phyloP scores from a whole-genome alignment of 2,888 invertebrate species.

The Embidobia sp. region DNA sequence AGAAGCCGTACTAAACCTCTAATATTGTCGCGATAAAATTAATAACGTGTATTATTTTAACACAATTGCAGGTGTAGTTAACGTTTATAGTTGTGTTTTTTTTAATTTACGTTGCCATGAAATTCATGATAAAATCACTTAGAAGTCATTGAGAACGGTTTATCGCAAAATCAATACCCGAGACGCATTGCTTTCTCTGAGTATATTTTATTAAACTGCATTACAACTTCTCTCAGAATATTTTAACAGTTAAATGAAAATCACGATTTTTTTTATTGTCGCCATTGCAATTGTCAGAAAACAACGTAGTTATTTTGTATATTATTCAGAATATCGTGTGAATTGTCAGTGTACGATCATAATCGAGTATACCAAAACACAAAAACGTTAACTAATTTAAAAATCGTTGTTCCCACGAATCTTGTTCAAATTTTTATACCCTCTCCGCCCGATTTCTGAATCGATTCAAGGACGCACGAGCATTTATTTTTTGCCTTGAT shows the following conservation, averaged over 20 bases:
- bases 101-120: no score
- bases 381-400: no score
- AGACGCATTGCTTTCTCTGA: not conserved
- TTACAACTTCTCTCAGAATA: not conserved
- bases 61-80: no score
- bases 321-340: no score
- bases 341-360: no score
- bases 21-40: no score
- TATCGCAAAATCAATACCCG: constrained; percentile 4
- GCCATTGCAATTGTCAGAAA: not conserved
- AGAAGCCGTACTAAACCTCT: no score
- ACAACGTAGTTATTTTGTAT: constrained; percentile 3
- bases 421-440: constrained; percentile 7
- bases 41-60: no score
- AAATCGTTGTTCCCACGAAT: no score
- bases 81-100: no score
- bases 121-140: not conserved
- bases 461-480: constrained; percentile 19
- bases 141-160: not conserved
- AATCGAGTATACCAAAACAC: no score
- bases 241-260: not conserved
- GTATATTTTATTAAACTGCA: not conserved
- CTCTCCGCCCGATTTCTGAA: constrained; percentile 2
- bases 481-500: constrained; percentile 19
- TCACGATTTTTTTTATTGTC: no score